phyloP scores from a whole-genome alignment of 2,888 invertebrate genomes.

The Sphinx pinastri region DNA sequence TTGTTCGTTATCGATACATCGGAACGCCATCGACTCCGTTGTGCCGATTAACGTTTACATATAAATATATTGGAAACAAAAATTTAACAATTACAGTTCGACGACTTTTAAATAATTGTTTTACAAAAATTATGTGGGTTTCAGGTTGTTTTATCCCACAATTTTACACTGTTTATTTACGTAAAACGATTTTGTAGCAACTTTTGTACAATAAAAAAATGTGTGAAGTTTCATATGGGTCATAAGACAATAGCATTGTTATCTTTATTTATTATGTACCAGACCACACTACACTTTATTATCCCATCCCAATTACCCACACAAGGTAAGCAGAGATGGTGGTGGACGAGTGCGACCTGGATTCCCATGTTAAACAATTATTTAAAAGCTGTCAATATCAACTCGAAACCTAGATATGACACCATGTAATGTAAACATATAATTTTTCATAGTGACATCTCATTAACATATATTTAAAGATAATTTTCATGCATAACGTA shows the following conservation, averaged over 20 bases:
- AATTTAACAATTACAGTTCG: not conserved
- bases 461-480: constrained; percentile 3
- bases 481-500: not conserved
- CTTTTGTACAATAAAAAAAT: no score
- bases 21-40: not conserved
- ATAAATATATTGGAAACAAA: constrained; percentile 14
- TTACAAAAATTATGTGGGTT: no score
- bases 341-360: no score
- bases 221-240: no score
- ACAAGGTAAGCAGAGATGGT: no score
- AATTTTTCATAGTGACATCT: constrained; percentile 73
- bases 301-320: no score
- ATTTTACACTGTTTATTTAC: not conserved
- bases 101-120: not conserved
- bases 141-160: not conserved
- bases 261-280: no score
- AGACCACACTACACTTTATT: no score
- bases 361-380: not conserved
- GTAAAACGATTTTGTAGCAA: no score
- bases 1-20: not conserved
- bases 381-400: constrained; percentile 26
- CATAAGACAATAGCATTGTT: no score
- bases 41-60: not conserved
- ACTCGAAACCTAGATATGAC: constrained; percentile 51
- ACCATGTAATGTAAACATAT: constrained; percentile 80